Conservation (phyloP, 2,888 invertebrate genomes). For the Sesia apiformis region DNA sequence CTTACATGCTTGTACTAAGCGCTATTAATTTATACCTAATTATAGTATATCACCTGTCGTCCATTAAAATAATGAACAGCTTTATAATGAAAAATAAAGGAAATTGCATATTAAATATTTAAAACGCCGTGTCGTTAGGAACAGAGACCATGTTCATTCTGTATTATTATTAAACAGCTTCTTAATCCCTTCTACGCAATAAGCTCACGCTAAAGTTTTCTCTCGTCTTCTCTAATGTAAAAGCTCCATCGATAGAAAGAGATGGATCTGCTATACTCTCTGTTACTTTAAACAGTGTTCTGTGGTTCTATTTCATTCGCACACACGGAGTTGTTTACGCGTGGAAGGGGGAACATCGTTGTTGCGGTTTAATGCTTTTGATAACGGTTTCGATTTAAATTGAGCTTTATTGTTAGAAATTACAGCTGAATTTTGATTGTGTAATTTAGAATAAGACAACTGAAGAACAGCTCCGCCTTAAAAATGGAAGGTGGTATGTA, state of each 20-base stretch:
- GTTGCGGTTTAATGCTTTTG: conserved; percentile 42
- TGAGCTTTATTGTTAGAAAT: fast-evolving
- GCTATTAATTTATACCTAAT: conserved; percentile 46
- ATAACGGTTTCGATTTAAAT: conserved; percentile 8
- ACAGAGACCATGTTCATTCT: conserved; percentile 64
- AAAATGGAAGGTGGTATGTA: conserved; percentile 76
- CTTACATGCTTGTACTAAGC: conserved; percentile 15
- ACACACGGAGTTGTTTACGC: conserved; percentile 25
- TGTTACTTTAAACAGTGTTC: conserved; percentile 19
- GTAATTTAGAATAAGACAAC: conserved; percentile 27
- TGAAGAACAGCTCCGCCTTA: conserved; percentile 72
- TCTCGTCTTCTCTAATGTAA: conserved; percentile 34
- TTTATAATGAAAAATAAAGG: conserved; percentile 54
- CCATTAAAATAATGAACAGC: conserved; percentile 45
- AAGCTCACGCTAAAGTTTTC: conserved; percentile 29
- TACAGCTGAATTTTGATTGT: conserved; percentile 20
- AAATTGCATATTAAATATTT: conserved; percentile 72
- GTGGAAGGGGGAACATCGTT: conserved; percentile 52
- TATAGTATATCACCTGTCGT: conserved; percentile 38
- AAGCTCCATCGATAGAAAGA: conserved; percentile 27
- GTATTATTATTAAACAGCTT: conserved; percentile 68
- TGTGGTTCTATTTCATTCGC: conserved; percentile 45
- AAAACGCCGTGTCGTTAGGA: conserved; percentile 59
- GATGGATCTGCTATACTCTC: conserved; percentile 21
- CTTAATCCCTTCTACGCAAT: conserved; percentile 50